phyloP scores from a whole-genome alignment of 2,797 vertebrate genomes.

The Miichthys miiuy region DNA sequence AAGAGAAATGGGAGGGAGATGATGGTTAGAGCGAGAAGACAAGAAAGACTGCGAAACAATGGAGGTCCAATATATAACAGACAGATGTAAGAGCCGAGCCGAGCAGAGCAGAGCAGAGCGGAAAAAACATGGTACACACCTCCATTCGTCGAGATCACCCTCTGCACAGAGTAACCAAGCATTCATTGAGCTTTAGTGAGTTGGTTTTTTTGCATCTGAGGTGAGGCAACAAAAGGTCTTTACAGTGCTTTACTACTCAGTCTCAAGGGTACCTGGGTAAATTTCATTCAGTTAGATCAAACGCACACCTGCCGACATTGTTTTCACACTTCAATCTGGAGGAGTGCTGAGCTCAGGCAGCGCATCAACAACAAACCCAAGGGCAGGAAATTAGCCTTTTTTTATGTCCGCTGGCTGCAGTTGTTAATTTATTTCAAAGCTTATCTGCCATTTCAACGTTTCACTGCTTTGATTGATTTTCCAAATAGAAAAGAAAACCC shows the following conservation, averaged over 20 bases:
- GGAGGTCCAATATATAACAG: conserved; percentile 33
- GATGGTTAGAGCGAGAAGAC: conserved; percentile 41
- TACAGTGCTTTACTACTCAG: conserved; percentile 59
- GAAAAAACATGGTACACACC: conserved; percentile 18
- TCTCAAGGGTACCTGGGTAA: conserved; percentile 74
- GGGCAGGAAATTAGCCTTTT: conserved; percentile 74
- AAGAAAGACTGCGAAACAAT: conserved; percentile 34
- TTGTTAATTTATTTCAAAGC: conserved; percentile 61
- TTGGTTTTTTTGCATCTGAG: conserved; percentile 53
- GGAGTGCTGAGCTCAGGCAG: conserved; percentile 56
- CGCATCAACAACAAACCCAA: conserved; percentile 69
- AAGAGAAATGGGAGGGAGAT: conserved; percentile 57
- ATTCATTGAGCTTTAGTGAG: conserved; percentile 44
- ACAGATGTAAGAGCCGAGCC: conserved; percentile 24
- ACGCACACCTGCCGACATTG: conserved; percentile 75
- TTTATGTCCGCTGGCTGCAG: conserved; percentile 56
- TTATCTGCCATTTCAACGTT: conserved; percentile 63
- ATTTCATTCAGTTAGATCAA: conserved; percentile 74
- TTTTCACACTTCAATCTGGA: conserved; percentile 68
- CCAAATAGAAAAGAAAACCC: conserved; percentile 41
- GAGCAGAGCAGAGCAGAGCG: not conserved
- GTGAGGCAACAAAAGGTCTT: conserved; percentile 69
- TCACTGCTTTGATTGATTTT: conserved; percentile 65
- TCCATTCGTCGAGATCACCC: conserved; percentile 30
- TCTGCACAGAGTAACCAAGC: conserved; percentile 28